Base-by-base conservation (phyloP, 2,113 vertebrate species). In the Apodemus sylvaticus region DNA sequence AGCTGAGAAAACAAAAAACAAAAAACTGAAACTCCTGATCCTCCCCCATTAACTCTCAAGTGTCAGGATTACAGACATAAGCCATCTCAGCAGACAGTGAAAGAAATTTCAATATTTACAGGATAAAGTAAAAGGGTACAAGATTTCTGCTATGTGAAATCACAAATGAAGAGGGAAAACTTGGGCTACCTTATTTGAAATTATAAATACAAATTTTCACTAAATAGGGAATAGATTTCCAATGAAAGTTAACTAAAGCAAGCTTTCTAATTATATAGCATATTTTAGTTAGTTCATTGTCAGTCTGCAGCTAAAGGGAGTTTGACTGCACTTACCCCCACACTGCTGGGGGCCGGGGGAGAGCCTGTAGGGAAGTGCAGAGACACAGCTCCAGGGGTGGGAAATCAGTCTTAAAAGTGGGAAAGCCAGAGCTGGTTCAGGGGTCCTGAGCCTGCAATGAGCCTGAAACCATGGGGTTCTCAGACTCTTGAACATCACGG, bases 21-120 rank as follows among this genome's bases (percentile, higher is more conserved):
- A 62, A 66, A 45, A 12, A 8, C 60, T 60, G 29, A 13, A 85
- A 85, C 16, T 85, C 39, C 39, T 45, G 39, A 31, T 45, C 7
- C 16, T 64, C 39, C 14, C n/a, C 2, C 81, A 24, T 83, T 13
- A 85, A 62, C 39, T 86, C 60, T 45, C 39, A 48, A 48, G 42
- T 66, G 39, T 48, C 45, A 34, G 29, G 42, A 66, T 86, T 66
- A 36, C 0, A 66, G 29, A 20, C 62, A 36, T 66, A 48, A 66
- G 3, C 39, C 83, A 45, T 66, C 29, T 36, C 14, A 48, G 4
- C 83, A 55, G 11, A 5, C n/a, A 24, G 48, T 11, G 4, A 86
- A 55, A 26, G 42, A 55, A 94, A 94, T 90, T 55, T 71, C 20
- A 88, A 31, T 58, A 79, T n/a, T 92, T 86, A 92, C 2, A 94